Evolutionary conservation across 2,888 invertebrate species (phyloP), one percentile per base, ranked within the genome.

Genomic region (Uropetala carovei): DNA sequence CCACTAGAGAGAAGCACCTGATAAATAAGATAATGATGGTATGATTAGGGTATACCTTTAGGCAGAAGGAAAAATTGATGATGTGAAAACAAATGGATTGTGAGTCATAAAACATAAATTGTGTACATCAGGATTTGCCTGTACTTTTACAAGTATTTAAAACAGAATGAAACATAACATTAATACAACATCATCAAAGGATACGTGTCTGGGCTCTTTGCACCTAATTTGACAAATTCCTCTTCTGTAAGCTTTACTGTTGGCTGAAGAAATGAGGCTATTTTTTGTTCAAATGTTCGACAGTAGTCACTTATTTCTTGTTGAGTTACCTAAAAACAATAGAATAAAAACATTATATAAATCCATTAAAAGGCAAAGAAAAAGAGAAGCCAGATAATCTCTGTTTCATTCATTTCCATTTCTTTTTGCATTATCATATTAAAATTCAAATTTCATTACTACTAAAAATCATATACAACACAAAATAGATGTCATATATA

Each of bases 241-340:
- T 97, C 97, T 27, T 97, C 97, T 16, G 97, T 95, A 5, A 98
- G 94, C 93, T 95, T 95, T 0, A 97, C 96, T 57, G 97, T 96
- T 92, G 98, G 97, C 93, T 98, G 97, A 59, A 99, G 95, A 94
- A 99, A 99, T 22, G 98, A 97, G 14, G 97, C 96, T 96, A 99
- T 97, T 95, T 99, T 99, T n/a, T 96, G 96, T 95, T 99, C 99
- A 94, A 99, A 98, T 92, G 97, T 96, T 93, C 97, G 96, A 94
- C 97, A 96, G 94, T 97, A 97, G 94, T 98, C 97, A 94, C 97
- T 96, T 93, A 98, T 95, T 95, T 97, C 98, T 93, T 96, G 96
- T 93, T 96, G 96, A 14, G 97, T 96, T 64, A 97, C 97, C 97
- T 97, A 94, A 68, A 95, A 94, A 93, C 93, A 93, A 93, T 91